Base-by-base conservation (phyloP, 1,140 invertebrate genomes). In the Anadara kagoshimensis region DNA sequence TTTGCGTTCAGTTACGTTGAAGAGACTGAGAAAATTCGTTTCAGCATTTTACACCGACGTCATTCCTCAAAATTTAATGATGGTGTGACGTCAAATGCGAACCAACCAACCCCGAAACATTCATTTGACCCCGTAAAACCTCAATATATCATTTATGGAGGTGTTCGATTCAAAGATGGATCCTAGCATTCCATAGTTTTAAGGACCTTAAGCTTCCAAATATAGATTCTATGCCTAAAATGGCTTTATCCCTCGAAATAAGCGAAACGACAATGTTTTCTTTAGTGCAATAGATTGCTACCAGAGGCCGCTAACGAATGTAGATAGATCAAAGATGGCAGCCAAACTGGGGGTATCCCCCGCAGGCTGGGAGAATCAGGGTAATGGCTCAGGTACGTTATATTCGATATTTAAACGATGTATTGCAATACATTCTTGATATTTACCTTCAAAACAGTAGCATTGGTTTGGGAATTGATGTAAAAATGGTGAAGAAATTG, bases 291-390 rank as follows among this genome's bases (percentile, higher is more conserved):
- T 74, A 68, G 61, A 68, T 68, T 67, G 76, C 69, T 69, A 78
- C 72, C 68, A 78, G 76, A 78, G 76, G 76, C 76, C 76, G 76
- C 76, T 75, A 43, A 64, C 76, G 65, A 70, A 78, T 78, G 76
- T 69, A 69, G 70, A 65, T 70, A 73, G 75, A 76, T 77, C 76
- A 75, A 78, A 78, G 67, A 78, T 78, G 76, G 76, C 76, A 71
- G 68, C 76, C 76, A 65, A 64, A 22, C 45, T 51, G 72, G 76
- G 76, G 76, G 72, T 61, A 75, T 71, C 69, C 76, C 76, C 76
- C 76, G 70, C 72, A 69, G 71, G 65, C 68, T 71, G 73, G 73
- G 76, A 78, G 68, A 75, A 73, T 63, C 69, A 74, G 58, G 64
- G 68, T 26, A 70, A 71, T 73, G 56, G 58, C 41, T 66, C 73